Evolutionary conservation across 2,113 vertebrate species (phyloP), one percentile per base, ranked within the genome.

Genomic region (Canis aureus): DNA sequence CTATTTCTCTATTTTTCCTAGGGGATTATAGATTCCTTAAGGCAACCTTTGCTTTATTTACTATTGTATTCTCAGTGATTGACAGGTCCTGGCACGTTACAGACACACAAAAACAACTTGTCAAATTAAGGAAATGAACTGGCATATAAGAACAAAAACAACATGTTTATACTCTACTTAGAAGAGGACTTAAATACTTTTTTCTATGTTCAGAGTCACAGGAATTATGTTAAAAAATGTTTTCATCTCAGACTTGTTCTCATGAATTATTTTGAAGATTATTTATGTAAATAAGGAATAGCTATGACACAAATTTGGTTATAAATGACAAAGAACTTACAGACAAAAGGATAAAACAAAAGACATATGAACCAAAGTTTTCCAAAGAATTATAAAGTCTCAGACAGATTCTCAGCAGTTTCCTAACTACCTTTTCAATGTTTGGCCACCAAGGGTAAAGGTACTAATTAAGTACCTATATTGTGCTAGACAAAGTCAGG

Each of bases 201-300:
- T 67, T 60, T 19, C 67, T 93, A n/a, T 53, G 17, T 69, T 92
- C 78, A 86, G 3, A 78, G 76, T 87, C 59, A 78, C 3, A 83
- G 67, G 16, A 95, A 51, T 59, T 83, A 76, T 19, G 71, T 92
- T 82, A 38, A 92, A 83, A 88, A 73, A 80, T 29, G 66, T 76
- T 76, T 89, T 89, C n/a, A 84, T 60, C 60, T 95, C 62, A 60
- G 25, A 64, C 57, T 74, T 83, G 6, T 29, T 19, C 49, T 79
- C 49, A 64, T 89, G 29, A 84, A 67, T 66, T 87, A 92, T 79
- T 95, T 78, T 92, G 69, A 92, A 88, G 32, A 55, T 51, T 79
- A 79, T 7, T 69, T 35, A n/a, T 12, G 29, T 10, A 93, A 81
- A 87, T 66, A 91, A 96, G 57, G 27, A 94, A 93, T 73, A 84